Evolutionary conservation across 2,797 vertebrate genomes (phyloP).

Genomic region (Austrolebias charrua): DNA sequence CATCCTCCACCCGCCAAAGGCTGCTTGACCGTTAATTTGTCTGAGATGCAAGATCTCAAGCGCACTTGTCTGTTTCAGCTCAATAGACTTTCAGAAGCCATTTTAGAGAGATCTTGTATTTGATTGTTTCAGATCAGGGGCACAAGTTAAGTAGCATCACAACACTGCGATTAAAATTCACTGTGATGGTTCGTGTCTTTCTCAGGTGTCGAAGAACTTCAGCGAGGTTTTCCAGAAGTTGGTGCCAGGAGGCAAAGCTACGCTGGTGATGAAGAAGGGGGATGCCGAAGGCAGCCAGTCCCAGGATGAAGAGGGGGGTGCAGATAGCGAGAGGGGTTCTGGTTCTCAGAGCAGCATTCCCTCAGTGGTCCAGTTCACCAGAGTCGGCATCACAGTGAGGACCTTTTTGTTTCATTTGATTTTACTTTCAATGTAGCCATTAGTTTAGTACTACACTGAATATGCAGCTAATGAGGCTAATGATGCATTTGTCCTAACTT

Average conservation of each 20-base stretch:
- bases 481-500: too few species aligned
- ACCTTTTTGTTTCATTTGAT: neutral
- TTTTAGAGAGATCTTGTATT: too few species aligned
- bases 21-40: neutral
- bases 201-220: conserved; percentile 97
- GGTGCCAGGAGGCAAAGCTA: conserved; percentile 97
- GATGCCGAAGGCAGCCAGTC: conserved; percentile 94
- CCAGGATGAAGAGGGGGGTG: conserved; percentile 94
- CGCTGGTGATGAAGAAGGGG: conserved; percentile 98
- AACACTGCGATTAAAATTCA: neutral
- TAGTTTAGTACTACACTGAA: neutral
- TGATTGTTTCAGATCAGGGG: too few species aligned
- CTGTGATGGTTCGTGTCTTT: neutral
- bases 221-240: conserved; percentile 98
- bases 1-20: neutral
- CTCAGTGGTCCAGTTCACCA: conserved; percentile 98
- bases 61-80: neutral
- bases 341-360: conserved; percentile 97
- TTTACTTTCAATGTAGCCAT: neutral
- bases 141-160: neutral
- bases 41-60: too few species aligned
- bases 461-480: too few species aligned
- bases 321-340: conserved; percentile 90
- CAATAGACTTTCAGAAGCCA: too few species aligned
- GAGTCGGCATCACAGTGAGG: conserved; percentile 95